phyloP scores from a whole-genome alignment of 2,888 invertebrate genomes.

The Alviniconcha strummeri region DNA sequence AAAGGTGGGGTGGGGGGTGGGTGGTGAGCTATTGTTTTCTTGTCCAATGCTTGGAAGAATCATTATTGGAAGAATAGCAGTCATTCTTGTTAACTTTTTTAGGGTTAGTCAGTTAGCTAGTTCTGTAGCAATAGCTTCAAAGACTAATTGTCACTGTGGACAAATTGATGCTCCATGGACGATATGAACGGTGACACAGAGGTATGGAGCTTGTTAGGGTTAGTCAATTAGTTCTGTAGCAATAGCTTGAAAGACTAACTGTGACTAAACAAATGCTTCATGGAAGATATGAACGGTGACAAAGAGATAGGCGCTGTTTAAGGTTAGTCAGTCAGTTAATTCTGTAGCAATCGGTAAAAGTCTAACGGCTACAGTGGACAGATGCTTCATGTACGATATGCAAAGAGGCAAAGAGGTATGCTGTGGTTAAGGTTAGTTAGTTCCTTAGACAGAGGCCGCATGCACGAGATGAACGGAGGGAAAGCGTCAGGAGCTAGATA shows the following conservation, averaged over 20 bases:
- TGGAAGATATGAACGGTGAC: conserved; percentile 47
- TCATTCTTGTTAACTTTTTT: too few relatives aligned
- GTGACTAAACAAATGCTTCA: conserved; percentile 52
- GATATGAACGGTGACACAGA: too few relatives aligned
- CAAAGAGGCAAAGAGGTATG: conserved; percentile 45
- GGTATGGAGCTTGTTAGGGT: too few relatives aligned
- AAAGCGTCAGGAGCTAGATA: too few relatives aligned
- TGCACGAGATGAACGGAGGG: too few relatives aligned
- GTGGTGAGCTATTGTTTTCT: too few relatives aligned
- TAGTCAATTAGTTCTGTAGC: too few relatives aligned
- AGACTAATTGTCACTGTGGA: conserved; percentile 35
- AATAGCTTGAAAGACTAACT: too few relatives aligned
- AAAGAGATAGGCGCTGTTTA: conserved; percentile 43
- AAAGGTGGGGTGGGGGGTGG: too few relatives aligned
- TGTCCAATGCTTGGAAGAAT: too few relatives aligned
- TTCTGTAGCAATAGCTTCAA: background rate
- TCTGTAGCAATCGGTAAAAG: background rate
- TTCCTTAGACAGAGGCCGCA: background rate
- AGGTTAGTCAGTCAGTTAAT: background rate
- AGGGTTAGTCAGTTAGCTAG: background rate
- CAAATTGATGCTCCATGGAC: conserved; percentile 42
- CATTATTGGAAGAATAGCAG: too few relatives aligned
- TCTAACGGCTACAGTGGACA: conserved; percentile 40
- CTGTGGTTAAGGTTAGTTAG: background rate
- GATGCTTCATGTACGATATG: conserved; percentile 55